Conservation (phyloP, 2,797 vertebrate species). For the Trachurus trachurus region DNA sequence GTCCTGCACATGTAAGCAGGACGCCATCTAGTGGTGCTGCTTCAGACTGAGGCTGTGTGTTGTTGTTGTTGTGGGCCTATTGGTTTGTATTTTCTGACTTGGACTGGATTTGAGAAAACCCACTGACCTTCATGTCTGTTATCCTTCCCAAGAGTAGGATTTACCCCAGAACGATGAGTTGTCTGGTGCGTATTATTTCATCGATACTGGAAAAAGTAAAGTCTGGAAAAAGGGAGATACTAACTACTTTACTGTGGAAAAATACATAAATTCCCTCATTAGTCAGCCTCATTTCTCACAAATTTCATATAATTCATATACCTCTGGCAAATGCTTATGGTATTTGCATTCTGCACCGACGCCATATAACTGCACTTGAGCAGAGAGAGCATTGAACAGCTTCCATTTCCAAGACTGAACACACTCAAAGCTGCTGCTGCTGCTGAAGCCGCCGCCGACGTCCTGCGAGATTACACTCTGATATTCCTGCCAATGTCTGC, state of each 20-base stretch:
- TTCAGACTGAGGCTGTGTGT: background rate
- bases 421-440: slow-evolving; percentile 28
- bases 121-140: background rate
- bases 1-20: slow-evolving; percentile 1
- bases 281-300: background rate
- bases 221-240: background rate
- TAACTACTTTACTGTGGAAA: background rate
- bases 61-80: too few species aligned
- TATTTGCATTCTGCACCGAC: background rate
- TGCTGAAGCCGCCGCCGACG: background rate
- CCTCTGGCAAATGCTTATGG: background rate
- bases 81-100: background rate
- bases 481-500: slow-evolving; percentile 40
- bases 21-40: slow-evolving; percentile 57
- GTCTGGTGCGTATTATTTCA: background rate
- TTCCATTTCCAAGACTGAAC: slow-evolving; percentile 42
- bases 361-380: background rate
- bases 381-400: slow-evolving; percentile 16
- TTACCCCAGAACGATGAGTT: background rate
- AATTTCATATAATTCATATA: background rate
- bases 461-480: slow-evolving; percentile 43
- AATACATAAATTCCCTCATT: background rate
- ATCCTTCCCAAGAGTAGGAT: background rate
- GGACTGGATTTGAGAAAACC: background rate
- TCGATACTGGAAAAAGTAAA: background rate